Evolutionary conservation across 2,797 vertebrate genomes (phyloP).

Genomic region (Clamator glandarius): DNA sequence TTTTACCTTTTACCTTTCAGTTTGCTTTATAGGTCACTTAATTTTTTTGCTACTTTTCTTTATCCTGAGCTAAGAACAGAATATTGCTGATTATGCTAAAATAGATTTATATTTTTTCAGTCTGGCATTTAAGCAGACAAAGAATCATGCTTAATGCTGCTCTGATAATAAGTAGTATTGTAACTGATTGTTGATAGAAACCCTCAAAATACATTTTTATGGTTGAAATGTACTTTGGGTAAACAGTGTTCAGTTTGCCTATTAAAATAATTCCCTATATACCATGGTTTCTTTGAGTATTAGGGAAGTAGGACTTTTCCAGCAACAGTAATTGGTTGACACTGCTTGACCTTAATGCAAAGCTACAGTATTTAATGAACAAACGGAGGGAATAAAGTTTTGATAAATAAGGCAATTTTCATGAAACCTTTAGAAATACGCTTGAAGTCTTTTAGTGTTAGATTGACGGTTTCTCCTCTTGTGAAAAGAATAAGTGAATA

Average conservation of each 20-base stretch:
- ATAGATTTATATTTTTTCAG: slow-evolving; percentile 34
- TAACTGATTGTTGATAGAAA: slow-evolving; percentile 72
- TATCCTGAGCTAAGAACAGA: slow-evolving; percentile 45
- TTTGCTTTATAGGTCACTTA: slow-evolving; percentile 63
- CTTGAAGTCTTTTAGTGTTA: slow-evolving; percentile 72
- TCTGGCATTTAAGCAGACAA: slow-evolving; percentile 52
- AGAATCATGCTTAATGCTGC: slow-evolving; percentile 61
- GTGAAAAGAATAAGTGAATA: slow-evolving; percentile 75
- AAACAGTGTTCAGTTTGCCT: slow-evolving; percentile 70
- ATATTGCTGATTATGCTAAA: slow-evolving; percentile 64
- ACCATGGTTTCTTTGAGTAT: slow-evolving; percentile 59
- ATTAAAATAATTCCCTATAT: slow-evolving; percentile 78
- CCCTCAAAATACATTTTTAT: slow-evolving; percentile 70
- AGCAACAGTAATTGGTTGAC: slow-evolving; percentile 76
- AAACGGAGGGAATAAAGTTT: slow-evolving; percentile 75
- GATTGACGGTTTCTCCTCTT: slow-evolving; percentile 74
- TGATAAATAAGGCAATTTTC: slow-evolving; percentile 77
- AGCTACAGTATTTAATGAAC: slow-evolving; percentile 76
- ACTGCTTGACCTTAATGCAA: slow-evolving; percentile 75
- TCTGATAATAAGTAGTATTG: slow-evolving; percentile 67
- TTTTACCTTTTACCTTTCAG: slow-evolving; percentile 17
- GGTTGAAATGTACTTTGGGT: slow-evolving; percentile 68
- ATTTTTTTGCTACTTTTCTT: slow-evolving; percentile 55
- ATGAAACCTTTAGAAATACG: slow-evolving; percentile 72
- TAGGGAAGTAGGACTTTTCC: slow-evolving; percentile 66